phyloP scores from a whole-genome alignment of 2,113 vertebrate species.

The Empidonax traillii region DNA sequence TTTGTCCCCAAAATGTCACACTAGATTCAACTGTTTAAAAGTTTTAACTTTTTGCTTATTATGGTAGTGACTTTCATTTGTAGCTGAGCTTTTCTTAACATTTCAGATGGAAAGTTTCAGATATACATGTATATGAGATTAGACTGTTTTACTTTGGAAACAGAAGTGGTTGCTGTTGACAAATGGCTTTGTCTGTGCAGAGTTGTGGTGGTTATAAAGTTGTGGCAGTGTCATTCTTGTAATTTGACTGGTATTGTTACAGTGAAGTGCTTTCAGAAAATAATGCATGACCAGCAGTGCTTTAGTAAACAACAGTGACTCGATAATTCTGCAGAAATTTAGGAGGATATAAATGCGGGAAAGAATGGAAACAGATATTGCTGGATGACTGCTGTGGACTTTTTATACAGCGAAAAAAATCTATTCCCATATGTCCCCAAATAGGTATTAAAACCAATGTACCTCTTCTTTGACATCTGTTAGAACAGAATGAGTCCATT shows the following conservation, averaged over 20 bases:
- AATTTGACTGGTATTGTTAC: not conserved
- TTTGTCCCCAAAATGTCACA: too few species aligned
- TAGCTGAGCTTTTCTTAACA: not conserved
- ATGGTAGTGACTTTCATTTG: not conserved
- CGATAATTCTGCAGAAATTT: constrained; percentile 53
- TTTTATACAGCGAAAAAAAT: constrained; percentile 54
- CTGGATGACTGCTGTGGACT: constrained; percentile 15
- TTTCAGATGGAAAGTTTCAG: not conserved
- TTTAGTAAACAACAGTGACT: constrained; percentile 23
- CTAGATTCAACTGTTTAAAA: not conserved
- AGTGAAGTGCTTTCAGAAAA: not conserved
- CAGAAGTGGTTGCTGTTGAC: not conserved
- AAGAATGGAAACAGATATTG: constrained; percentile 26
- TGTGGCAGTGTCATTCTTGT: not conserved
- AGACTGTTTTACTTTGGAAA: not conserved
- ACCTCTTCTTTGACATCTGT: constrained; percentile 80
- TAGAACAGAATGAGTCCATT: constrained; percentile 72
- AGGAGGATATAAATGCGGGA: constrained; percentile 13
- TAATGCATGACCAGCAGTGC: constrained; percentile 2
- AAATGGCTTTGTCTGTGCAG: not conserved
- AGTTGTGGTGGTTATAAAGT: not conserved
- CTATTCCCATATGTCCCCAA: constrained; percentile 54
- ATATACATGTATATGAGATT: accelerated
- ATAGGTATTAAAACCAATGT: constrained; percentile 78
- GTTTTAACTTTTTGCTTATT: not conserved